phyloP scores from a whole-genome alignment of 2,113 vertebrate species.

The Willisornis vidua region DNA sequence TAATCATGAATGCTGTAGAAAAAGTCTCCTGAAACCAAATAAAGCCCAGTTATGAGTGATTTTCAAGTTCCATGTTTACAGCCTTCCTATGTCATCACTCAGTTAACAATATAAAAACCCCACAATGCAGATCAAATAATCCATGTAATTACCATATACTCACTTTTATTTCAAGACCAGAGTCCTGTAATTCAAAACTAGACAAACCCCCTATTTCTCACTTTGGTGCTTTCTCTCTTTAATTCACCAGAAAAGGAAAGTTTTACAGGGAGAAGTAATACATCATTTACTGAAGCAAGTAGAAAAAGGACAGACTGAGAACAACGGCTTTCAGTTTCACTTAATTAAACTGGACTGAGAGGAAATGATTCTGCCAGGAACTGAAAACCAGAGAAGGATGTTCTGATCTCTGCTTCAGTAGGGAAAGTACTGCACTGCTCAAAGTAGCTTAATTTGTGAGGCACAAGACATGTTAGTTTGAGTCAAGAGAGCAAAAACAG shows the following conservation, averaged over 20 bases:
- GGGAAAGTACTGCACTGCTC: neutral
- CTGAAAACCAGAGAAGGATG: neutral
- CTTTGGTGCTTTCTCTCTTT: neutral
- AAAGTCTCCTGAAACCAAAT: conserved; percentile 26
- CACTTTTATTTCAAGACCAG: conserved; percentile 10
- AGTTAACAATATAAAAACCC: neutral
- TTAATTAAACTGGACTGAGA: neutral
- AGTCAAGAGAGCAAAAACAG: neutral
- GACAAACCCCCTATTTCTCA: neutral
- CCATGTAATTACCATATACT: neutral
- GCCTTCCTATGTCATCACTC: neutral
- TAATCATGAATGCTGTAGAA: neutral
- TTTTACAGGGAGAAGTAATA: neutral
- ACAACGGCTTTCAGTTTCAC: neutral
- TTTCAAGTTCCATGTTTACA: neutral
- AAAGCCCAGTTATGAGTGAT: neutral
- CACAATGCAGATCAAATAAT: neutral
- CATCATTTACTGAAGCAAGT: neutral
- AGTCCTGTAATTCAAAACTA: neutral
- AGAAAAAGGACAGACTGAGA: neutral
- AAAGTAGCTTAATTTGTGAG: neutral
- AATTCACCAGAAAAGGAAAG: neutral
- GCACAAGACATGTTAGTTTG: neutral
- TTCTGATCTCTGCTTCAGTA: neutral
- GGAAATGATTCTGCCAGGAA: neutral